A percentile compares a stretch with the other conserved stretches of the same genome.
Conservation (phyloP, 1,140 invertebrate genomes). For the Wiebesia pumilae region DNA sequence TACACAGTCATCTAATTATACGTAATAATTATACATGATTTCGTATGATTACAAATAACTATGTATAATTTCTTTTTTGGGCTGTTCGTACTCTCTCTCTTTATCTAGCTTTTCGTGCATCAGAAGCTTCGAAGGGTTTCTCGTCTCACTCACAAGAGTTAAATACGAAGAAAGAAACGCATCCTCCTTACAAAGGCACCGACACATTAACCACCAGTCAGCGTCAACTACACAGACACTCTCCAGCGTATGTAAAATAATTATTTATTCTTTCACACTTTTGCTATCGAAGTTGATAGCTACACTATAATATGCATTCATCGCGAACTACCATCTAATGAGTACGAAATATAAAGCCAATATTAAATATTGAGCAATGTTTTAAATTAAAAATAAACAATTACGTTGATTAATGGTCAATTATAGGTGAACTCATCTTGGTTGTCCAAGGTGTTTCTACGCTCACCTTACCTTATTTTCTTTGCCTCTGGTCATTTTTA, state of each 20-base stretch:
- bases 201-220: slow-evolving; percentile 38
- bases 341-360: slow-evolving; percentile 48
- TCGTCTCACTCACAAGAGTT: slow-evolving; percentile 39
- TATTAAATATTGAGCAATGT: slow-evolving; percentile 40
- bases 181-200: slow-evolving; percentile 45
- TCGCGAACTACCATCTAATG: slow-evolving; percentile 40
- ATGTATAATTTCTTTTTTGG: slow-evolving; percentile 46
- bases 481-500: slow-evolving; percentile 14
- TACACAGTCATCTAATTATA: slow-evolving; percentile 25
- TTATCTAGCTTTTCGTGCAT: slow-evolving; percentile 29
- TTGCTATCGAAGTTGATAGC: slow-evolving; percentile 2
- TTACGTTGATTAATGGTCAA: neutral
- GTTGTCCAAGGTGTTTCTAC: slow-evolving; percentile 8
- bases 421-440: neutral
- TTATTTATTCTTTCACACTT: slow-evolving; percentile 33
- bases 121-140: slow-evolving; percentile 44
- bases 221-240: slow-evolving; percentile 43
- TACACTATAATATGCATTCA: slow-evolving; percentile 46
- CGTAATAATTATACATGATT: slow-evolving; percentile 34
- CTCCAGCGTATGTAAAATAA: slow-evolving; percentile 39
- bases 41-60: slow-evolving; percentile 21
- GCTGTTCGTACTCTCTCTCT: slow-evolving; percentile 38
- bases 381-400: slow-evolving; percentile 47
- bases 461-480: slow-evolving; percentile 2
- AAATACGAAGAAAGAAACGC: slow-evolving; percentile 36